A percentile compares a stretch with the other conserved stretches of the same genome.
Conservation (phyloP, 2,113 vertebrate species). For the Neolamprologus sp. region DNA sequence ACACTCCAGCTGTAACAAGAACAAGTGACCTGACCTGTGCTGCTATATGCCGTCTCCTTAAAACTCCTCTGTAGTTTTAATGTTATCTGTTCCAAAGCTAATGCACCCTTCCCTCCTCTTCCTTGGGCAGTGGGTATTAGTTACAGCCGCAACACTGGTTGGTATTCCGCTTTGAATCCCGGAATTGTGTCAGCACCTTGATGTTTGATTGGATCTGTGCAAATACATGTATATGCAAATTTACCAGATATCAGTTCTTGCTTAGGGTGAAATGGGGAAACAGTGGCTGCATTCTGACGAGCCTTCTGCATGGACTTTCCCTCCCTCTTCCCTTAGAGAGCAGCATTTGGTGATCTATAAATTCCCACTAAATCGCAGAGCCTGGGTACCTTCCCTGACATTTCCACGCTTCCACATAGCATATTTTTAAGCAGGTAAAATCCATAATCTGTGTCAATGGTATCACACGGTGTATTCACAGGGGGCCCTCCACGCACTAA, state of each 20-base stretch:
- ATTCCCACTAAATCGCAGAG: constrained; percentile 67
- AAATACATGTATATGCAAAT: constrained; percentile 77
- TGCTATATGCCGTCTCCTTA: constrained; percentile 12
- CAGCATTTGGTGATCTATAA: constrained; percentile 65
- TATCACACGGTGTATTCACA: constrained; percentile 64
- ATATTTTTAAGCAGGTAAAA: constrained; percentile 73
- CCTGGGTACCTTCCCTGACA: constrained; percentile 66
- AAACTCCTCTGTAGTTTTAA: constrained; percentile 54
- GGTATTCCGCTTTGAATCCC: constrained; percentile 57
- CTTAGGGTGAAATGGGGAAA: constrained; percentile 65
- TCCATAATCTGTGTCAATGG: constrained; percentile 76
- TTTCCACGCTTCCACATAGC: constrained; percentile 67
- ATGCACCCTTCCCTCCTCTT: constrained; percentile 19
- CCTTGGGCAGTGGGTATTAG: constrained; percentile 55
- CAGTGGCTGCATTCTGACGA: constrained; percentile 63
- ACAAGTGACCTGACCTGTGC: constrained; percentile 39
- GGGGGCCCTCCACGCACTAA: constrained; percentile 36
- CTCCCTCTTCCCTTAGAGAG: constrained; percentile 45
- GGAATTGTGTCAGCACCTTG: constrained; percentile 68
- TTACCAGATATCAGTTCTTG: constrained; percentile 60
- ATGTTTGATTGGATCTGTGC: constrained; percentile 73
- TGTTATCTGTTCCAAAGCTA: constrained; percentile 59
- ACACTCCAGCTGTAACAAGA: constrained; percentile 24
- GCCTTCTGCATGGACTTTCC: constrained; percentile 26
- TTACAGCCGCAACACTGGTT: constrained; percentile 61